These are phyloP conservation scores for Myathropa florea DNA, from an alignment of 2,888 invertebrate species.

Conservation along the genomic window DNA sequence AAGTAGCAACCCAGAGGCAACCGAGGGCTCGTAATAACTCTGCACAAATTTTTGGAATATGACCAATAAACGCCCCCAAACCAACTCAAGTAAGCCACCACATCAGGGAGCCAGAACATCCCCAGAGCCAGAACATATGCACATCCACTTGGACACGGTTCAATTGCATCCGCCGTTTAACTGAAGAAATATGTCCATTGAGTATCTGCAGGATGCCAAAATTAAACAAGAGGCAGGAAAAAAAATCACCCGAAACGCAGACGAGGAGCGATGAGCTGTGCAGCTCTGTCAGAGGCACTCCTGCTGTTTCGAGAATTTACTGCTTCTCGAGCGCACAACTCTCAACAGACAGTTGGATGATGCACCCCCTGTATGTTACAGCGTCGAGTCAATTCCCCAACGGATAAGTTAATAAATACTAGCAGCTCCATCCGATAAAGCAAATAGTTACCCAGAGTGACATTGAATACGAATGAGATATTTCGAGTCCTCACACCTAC, in stretches of 20 bases:
- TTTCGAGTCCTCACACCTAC: constrained; percentile 26
- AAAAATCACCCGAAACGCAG: background rate
- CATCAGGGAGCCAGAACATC: constrained; percentile 8
- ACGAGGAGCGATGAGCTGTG: background rate
- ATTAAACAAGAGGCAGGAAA: constrained; percentile 25
- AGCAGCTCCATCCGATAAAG: constrained; percentile 24
- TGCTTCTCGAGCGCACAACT: constrained; percentile 55
- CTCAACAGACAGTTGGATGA: constrained; percentile 48
- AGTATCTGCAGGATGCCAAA: constrained; percentile 63
- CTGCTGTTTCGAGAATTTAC: constrained; percentile 59
- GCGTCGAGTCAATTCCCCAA: constrained; percentile 45
- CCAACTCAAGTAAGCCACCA: constrained; percentile 17
- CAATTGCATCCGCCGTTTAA: constrained; percentile 68
- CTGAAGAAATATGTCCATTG: constrained; percentile 66
- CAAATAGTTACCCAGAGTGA: constrained; percentile 62
- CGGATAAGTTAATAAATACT: constrained; percentile 56
- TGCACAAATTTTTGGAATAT: constrained; percentile 68
- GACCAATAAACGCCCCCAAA: constrained; percentile 70
- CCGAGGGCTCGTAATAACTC: constrained; percentile 48
- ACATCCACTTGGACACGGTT: constrained; percentile 64
- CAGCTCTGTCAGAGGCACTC: constrained; percentile 59
- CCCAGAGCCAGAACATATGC: constrained; percentile 41
- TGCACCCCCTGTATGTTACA: constrained; percentile 47
- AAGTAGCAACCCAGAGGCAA: constrained; percentile 35
- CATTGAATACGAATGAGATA: constrained; percentile 67